Conservation (phyloP, 2,888 invertebrate genomes). For the Andricus curvator region DNA sequence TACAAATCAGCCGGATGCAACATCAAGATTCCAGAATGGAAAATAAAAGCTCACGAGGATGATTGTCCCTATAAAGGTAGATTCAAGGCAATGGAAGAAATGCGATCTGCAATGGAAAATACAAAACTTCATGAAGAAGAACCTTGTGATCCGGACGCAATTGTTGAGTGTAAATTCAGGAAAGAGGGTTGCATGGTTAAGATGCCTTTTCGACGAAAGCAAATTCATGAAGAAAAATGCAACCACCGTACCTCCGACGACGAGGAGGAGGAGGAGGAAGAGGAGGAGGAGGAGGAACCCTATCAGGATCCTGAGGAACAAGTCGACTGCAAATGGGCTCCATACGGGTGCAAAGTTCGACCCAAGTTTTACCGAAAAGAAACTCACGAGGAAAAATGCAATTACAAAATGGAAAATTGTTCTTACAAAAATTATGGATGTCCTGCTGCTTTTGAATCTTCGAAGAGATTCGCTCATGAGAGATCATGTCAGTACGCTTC, state of each 20-base stretch:
- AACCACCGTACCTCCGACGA: slow-evolving; percentile 57
- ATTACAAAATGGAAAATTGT: slow-evolving; percentile 67
- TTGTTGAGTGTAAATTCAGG: slow-evolving; percentile 64
- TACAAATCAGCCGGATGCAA: slow-evolving; percentile 66
- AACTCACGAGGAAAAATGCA: slow-evolving; percentile 69
- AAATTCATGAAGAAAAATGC: slow-evolving; percentile 65
- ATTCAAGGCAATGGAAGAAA: slow-evolving; percentile 14
- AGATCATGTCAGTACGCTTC: slow-evolving; percentile 55
- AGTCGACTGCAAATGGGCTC: slow-evolving; percentile 65
- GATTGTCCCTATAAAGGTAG: slow-evolving; percentile 66
- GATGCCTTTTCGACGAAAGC: slow-evolving; percentile 65
- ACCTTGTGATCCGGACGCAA: slow-evolving; percentile 60
- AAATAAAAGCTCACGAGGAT: slow-evolving; percentile 65
- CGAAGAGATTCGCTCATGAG: slow-evolving; percentile 60
- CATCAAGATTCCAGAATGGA: slow-evolving; percentile 63
- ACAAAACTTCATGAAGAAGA: slow-evolving; percentile 47
- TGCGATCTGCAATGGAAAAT: slow-evolving; percentile 24
- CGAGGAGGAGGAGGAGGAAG: slow-evolving; percentile 39
- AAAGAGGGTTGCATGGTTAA: slow-evolving; percentile 68
- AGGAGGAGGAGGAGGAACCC: slow-evolving; percentile 40
- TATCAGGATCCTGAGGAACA: slow-evolving; percentile 55
- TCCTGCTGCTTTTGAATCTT: slow-evolving; percentile 50
- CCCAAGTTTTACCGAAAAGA: slow-evolving; percentile 60
- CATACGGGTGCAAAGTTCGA: slow-evolving; percentile 65
- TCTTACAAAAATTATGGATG: slow-evolving; percentile 62